phyloP scores from a whole-genome alignment of 2,888 invertebrate species.

The Gnatocerus cornutus region DNA sequence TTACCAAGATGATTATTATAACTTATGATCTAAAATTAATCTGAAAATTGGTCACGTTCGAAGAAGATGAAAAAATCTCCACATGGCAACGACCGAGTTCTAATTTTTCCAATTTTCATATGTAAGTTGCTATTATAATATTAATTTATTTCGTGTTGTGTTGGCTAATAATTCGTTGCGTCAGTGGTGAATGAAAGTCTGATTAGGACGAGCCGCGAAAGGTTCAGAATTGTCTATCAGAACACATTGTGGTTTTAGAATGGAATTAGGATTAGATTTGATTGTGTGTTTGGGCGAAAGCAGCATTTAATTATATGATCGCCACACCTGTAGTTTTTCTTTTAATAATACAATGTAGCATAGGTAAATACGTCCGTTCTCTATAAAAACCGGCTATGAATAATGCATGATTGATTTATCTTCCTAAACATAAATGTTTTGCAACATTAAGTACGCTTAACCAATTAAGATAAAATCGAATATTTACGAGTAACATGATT shows the following conservation, averaged over 20 bases:
- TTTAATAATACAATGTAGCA: conserved; percentile 21
- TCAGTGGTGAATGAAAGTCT: conserved; percentile 10
- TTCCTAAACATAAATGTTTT: conserved; percentile 49
- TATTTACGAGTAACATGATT: conserved; percentile 53
- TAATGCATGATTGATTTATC: conserved; percentile 50
- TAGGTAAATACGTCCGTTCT: conserved; percentile 31
- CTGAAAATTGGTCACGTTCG: conserved; percentile 19
- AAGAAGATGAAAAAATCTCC: conserved; percentile 7
- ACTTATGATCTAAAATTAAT: conserved; percentile 13
- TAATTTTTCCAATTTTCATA: neutral
- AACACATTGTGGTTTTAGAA: conserved; percentile 19
- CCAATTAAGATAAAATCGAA: conserved; percentile 54
- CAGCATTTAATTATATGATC: conserved; percentile 25
- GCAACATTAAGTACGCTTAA: conserved; percentile 49
- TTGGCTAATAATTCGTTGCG: neutral
- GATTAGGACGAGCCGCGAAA: conserved; percentile 19
- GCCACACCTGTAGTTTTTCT: conserved; percentile 37
- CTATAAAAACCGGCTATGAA: conserved; percentile 40
- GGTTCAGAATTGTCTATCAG: conserved; percentile 5
- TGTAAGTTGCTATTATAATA: too few relatives aligned
- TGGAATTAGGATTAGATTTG: conserved; percentile 17
- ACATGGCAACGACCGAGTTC: neutral
- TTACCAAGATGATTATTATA: conserved; percentile 17
- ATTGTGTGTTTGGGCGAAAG: conserved; percentile 38
- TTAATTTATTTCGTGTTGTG: too few relatives aligned